phyloP scores from a whole-genome alignment of 2,113 vertebrate genomes.

The Struthidea cinerea region DNA sequence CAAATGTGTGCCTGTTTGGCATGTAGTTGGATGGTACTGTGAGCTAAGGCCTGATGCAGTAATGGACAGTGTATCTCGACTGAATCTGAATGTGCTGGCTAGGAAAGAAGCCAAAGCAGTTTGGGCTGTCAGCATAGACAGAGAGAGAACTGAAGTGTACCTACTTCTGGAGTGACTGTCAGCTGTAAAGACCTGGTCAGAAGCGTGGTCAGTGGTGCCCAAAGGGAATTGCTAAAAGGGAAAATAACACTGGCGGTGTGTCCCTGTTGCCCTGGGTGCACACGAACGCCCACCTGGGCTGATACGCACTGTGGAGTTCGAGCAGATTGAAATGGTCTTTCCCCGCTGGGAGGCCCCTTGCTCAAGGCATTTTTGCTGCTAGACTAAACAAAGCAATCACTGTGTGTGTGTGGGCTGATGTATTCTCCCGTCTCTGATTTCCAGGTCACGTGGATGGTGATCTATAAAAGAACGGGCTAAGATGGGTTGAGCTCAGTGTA shows the following conservation, averaged over 20 bases:
- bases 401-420: slow-evolving; percentile 27
- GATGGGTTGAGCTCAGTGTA: neutral
- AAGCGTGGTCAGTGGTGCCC: neutral
- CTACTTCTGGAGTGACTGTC: neutral
- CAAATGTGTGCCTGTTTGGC: neutral
- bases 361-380: slow-evolving; percentile 8
- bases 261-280: neutral
- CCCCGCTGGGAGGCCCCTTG: slow-evolving; percentile 39
- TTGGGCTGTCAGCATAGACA: neutral
- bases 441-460: slow-evolving; percentile 12
- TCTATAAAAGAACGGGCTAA: slow-evolving; percentile 17
- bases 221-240: neutral
- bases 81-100: neutral
- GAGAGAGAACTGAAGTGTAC: neutral
- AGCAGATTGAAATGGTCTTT: slow-evolving; percentile 23
- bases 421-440: slow-evolving; percentile 32
- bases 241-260: neutral
- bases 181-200: neutral
- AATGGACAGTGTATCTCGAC: neutral
- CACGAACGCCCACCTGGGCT: neutral
- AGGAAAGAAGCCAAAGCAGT: neutral
- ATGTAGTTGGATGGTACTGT: neutral
- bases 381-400: slow-evolving; percentile 22
- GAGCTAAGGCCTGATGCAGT: neutral
- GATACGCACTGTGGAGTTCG: neutral